These are phyloP conservation scores for Myotis myotis DNA, from an alignment of 2,797 vertebrate species.

Conservation along the genomic window DNA sequence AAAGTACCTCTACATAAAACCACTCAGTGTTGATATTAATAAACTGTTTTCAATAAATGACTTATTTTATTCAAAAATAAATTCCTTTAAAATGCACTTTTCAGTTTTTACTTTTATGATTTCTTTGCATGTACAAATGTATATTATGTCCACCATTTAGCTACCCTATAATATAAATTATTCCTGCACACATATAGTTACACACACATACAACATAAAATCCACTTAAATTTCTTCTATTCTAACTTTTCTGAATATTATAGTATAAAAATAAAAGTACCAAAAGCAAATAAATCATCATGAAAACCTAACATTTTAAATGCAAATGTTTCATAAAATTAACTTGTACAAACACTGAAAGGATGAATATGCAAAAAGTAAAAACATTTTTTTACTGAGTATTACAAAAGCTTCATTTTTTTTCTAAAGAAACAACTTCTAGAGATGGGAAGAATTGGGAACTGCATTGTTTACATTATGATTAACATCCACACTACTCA, in stretches of 20 bases:
- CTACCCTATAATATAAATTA: neutral
- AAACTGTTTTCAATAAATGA: slow-evolving; percentile 48
- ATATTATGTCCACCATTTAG: neutral
- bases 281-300: neutral
- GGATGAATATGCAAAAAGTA: neutral
- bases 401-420: neutral
- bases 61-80: slow-evolving; percentile 59
- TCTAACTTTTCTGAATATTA: neutral
- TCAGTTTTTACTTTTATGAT: slow-evolving; percentile 37
- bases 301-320: slow-evolving; percentile 48
- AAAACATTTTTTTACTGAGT: neutral
- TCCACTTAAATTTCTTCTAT: slow-evolving; percentile 28
- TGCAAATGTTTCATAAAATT: slow-evolving; percentile 7
- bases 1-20: slow-evolving; percentile 50
- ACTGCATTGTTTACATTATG: neutral
- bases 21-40: slow-evolving; percentile 42
- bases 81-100: slow-evolving; percentile 33
- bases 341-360: slow-evolving; percentile 21
- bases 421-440: slow-evolving; percentile 13
- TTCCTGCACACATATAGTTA: neutral
- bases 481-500: neutral
- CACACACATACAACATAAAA: neutral
- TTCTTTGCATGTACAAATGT: slow-evolving; percentile 30
- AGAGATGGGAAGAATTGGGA: neutral
- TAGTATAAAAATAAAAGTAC: slow-evolving; percentile 28